phyloP scores from a whole-genome alignment of 2,888 invertebrate genomes.

The Zele albiditarsus region DNA sequence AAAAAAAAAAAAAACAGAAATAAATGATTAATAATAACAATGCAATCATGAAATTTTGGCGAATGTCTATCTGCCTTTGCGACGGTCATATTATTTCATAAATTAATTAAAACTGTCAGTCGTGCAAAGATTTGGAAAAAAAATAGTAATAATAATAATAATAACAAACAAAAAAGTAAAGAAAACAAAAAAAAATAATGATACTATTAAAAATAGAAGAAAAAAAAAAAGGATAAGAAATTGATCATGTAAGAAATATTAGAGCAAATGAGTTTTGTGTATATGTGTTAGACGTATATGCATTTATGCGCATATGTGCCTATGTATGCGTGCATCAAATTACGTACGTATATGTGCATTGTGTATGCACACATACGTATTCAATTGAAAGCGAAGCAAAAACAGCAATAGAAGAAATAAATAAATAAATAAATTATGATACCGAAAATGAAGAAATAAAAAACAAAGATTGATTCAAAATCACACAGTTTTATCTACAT shows the following conservation, averaged over 20 bases:
- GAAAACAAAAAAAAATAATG: conserved; percentile 21
- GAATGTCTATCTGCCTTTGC: conserved; percentile 50
- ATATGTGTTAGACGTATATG: conserved; percentile 49
- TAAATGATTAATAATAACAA: conserved; percentile 3
- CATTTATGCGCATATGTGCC: conserved; percentile 49
- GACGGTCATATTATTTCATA: conserved; percentile 47
- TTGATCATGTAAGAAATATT: conserved; percentile 27
- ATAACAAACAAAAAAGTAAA: conserved; percentile 35
- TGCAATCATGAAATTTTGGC: conserved; percentile 39
- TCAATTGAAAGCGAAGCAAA: conserved; percentile 46
- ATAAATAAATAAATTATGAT: conserved; percentile 41
- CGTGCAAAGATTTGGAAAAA: conserved; percentile 42
- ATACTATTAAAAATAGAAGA: background rate
- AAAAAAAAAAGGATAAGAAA: background rate
- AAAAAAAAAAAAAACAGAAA: background rate
- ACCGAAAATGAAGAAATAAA: conserved; percentile 36
- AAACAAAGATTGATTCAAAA: conserved; percentile 37
- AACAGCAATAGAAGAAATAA: conserved; percentile 48
- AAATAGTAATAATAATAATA: no score
- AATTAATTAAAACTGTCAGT: conserved; percentile 45
- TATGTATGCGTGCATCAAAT: conserved; percentile 49
- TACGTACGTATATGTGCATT: background rate
- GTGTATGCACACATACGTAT: conserved; percentile 48
- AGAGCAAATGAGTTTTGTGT: conserved; percentile 49
- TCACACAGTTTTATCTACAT: conserved; percentile 23